phyloP scores from a whole-genome alignment of 2,113 vertebrate genomes.

The Amblyornis subalaris region DNA sequence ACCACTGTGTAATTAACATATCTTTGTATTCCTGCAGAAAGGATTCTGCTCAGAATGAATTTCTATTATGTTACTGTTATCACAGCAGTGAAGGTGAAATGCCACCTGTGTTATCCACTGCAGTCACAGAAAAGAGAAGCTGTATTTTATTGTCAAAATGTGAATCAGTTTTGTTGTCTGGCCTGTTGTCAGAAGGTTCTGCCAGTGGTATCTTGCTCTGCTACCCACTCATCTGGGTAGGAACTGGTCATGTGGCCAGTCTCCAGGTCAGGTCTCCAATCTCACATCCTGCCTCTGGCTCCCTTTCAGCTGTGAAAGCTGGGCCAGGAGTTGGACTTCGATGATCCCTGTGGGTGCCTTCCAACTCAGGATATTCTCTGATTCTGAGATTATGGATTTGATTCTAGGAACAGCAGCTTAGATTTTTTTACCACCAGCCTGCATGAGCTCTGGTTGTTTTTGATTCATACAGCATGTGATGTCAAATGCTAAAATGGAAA shows the following conservation, averaged over 20 bases:
- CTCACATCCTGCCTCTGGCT: neutral
- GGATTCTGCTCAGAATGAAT: neutral
- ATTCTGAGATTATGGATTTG: neutral
- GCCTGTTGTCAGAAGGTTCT: neutral
- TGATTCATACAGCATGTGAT: neutral
- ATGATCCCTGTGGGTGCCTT: neutral
- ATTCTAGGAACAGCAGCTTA: neutral
- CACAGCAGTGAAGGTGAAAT: neutral
- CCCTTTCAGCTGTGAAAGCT: neutral
- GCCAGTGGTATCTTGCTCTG: neutral
- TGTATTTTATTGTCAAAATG: neutral
- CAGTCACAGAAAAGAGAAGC: neutral
- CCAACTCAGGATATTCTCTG: neutral
- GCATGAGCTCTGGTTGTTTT: neutral
- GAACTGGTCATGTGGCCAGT: neutral
- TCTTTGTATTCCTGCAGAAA: neutral
- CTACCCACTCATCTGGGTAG: neutral
- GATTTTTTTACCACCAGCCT: neutral
- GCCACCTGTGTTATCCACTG: neutral
- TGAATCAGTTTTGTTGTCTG: neutral
- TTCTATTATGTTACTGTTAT: neutral
- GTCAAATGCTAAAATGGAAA: neutral
- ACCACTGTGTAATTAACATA: neutral
- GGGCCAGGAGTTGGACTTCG: accelerated
- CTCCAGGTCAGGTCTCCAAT: neutral